These are phyloP conservation scores for Apocrypta bakeri DNA, from an alignment of 1,140 invertebrate genomes.

Conservation along the genomic window DNA sequence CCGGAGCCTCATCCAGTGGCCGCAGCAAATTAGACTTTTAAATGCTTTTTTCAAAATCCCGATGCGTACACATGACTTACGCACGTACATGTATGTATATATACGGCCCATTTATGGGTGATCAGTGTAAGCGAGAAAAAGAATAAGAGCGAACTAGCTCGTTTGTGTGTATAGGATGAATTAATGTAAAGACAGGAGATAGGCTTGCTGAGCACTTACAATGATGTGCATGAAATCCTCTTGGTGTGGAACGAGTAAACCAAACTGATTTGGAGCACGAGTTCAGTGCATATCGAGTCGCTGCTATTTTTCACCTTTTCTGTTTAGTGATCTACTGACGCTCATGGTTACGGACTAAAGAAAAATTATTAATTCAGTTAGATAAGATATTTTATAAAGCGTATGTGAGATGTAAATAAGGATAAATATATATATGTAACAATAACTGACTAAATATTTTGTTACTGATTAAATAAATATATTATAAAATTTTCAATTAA, in stretches of 20 bases:
- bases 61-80: not conserved
- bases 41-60: conserved; percentile 47
- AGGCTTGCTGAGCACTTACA: conserved; percentile 67
- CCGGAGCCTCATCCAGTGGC: conserved; percentile 42
- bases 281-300: not conserved
- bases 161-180: conserved; percentile 20
- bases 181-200: conserved; percentile 60
- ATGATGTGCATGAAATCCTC: conserved; percentile 60
- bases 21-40: conserved; percentile 75
- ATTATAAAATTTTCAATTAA: not conserved
- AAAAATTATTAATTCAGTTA: not conserved
- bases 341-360: too few relatives aligned
- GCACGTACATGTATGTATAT: conserved; percentile 1
- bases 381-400: not conserved
- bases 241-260: conserved; percentile 12
- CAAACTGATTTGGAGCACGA: conserved; percentile 18
- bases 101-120: conserved; percentile 37
- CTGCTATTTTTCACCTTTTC: conserved; percentile 1
- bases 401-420: not conserved
- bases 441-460: not conserved
- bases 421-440: not conserved
- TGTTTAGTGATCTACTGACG: not conserved
- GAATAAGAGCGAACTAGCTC: conserved; percentile 25
- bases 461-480: not conserved
- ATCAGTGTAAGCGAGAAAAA: conserved; percentile 17